A percentile compares a stretch with the other conserved stretches of the same genome.
These are phyloP conservation scores for Tromatobia lineatoria DNA, from an alignment of 2,888 invertebrate genomes.

Conservation along the genomic window DNA sequence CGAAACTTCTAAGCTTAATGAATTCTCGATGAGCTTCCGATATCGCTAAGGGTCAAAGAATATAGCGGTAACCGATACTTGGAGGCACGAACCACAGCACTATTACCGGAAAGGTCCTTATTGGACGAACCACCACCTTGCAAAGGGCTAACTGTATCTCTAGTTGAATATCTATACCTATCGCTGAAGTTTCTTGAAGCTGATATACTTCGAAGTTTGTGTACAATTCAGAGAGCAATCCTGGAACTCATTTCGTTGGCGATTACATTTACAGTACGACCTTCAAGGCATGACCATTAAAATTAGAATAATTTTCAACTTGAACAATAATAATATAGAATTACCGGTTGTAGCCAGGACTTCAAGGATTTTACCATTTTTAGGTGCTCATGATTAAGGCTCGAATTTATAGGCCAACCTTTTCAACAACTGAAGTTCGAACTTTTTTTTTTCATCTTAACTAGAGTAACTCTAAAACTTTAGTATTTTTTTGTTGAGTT, in stretches of 20 bases:
- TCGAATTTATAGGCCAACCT: too few species aligned
- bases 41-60: slow-evolving; percentile 20
- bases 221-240: not conserved
- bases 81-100: slow-evolving; percentile 17
- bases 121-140: not conserved
- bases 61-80: slow-evolving; percentile 27
- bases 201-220: not conserved
- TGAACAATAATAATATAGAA: too few species aligned
- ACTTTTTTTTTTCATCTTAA: too few species aligned
- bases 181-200: slow-evolving; percentile 22
- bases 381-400: too few species aligned
- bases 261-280: not conserved
- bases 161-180: slow-evolving; percentile 31
- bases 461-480: too few species aligned
- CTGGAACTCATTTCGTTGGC: not conserved
- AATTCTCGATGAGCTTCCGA: slow-evolving; percentile 38
- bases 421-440: too few species aligned
- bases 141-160: slow-evolving; percentile 34
- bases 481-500: too few species aligned
- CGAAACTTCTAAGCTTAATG: slow-evolving; percentile 34
- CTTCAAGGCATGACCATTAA: not conserved
- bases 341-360: too few species aligned
- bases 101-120: slow-evolving; percentile 21
- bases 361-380: too few species aligned
- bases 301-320: not conserved